Conservation (phyloP, 2,888 invertebrate species). For the Amphiduros pacificus region DNA sequence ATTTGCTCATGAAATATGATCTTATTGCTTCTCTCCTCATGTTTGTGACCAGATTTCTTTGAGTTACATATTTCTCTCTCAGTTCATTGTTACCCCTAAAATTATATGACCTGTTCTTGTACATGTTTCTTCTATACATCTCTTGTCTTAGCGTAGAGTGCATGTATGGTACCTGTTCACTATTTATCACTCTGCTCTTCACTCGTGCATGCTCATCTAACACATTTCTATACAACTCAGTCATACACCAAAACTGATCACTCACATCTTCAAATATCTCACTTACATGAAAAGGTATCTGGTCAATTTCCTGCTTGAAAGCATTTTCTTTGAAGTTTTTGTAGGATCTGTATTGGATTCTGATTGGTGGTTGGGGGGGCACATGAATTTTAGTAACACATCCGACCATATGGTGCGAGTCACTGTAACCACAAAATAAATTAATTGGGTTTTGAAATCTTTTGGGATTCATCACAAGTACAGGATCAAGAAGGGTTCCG, state of each 20-base stretch:
- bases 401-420: background rate
- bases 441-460: background rate
- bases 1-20: background rate
- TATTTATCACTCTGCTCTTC: background rate
- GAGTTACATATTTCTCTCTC: no score
- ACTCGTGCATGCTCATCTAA: background rate
- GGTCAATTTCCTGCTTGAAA: background rate
- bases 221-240: background rate
- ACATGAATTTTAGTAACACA: background rate
- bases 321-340: background rate
- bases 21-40: background rate
- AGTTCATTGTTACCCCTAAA: no score
- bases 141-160: background rate
- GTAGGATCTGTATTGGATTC: background rate
- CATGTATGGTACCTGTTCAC: background rate
- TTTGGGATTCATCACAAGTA: background rate
- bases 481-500: background rate
- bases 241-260: background rate
- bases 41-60: background rate
- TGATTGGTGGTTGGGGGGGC: background rate
- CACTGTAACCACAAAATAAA: background rate
- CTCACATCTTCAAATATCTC: slow-evolving; percentile 1
- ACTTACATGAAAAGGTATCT: background rate
- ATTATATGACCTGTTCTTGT: background rate
- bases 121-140: background rate